Conservation (phyloP, 2,113 vertebrate genomes). For the Suricata suricatta region DNA sequence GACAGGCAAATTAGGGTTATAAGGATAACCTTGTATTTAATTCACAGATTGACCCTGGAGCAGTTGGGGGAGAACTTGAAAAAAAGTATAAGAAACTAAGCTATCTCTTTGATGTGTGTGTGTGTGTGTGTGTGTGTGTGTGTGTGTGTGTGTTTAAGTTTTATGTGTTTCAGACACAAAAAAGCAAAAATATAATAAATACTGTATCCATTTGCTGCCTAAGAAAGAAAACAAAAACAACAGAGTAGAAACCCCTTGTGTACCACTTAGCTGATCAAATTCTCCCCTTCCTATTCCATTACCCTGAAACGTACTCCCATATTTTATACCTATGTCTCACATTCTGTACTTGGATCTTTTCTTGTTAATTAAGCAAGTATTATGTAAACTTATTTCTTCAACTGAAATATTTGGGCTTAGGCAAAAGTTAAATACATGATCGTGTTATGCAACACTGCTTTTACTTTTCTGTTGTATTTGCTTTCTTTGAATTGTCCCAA, state of each 20-base stretch:
- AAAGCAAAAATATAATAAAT: background rate
- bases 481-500: background rate
- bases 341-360: background rate
- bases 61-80: background rate
- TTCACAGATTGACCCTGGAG: background rate
- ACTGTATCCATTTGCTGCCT: background rate
- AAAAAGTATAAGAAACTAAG: background rate
- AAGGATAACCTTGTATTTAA: background rate
- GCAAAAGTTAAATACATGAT: background rate
- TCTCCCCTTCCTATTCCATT: background rate
- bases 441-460: background rate
- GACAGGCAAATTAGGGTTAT: background rate
- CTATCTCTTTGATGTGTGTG: background rate
- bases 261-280: background rate
- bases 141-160: too few relatives aligned
- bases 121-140: too few relatives aligned
- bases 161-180: background rate
- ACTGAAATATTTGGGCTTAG: background rate
- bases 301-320: background rate
- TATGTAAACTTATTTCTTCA: background rate
- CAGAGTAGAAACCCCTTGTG: background rate
- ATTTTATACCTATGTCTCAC: background rate
- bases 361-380: slow-evolving; percentile 3
- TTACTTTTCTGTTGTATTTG: background rate
- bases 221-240: background rate